A percentile compares a stretch with the other conserved stretches of the same genome.
Conservation (phyloP, 2,113 vertebrate species). For the Paratilapia polleni region DNA sequence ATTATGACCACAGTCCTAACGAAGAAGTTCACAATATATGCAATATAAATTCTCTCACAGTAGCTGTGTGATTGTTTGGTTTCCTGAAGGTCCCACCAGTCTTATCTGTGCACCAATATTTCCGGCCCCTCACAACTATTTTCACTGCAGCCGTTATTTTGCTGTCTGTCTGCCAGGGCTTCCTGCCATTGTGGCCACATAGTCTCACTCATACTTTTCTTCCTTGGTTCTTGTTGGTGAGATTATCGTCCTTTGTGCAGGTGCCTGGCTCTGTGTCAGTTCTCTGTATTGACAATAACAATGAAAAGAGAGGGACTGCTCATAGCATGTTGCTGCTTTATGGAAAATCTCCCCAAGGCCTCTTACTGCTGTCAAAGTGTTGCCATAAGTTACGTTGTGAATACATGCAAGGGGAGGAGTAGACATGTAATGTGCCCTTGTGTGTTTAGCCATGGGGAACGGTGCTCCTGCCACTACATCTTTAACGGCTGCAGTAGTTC, state of each 20-base stretch:
- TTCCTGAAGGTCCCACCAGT: constrained; percentile 44
- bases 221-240: not conserved
- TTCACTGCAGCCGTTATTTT: constrained; percentile 20
- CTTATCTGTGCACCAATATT: constrained; percentile 60
- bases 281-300: not conserved
- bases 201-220: not conserved
- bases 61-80: constrained; percentile 28
- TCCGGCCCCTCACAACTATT: constrained; percentile 30
- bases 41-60: constrained; percentile 21
- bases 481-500: not conserved
- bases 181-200: constrained; percentile 62
- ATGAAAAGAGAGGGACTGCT: not conserved
- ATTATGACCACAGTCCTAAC: not conserved
- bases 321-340: not conserved
- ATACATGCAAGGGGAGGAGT: not conserved
- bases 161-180: constrained; percentile 34
- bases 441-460: not conserved
- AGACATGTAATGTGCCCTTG: not conserved
- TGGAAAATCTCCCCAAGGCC: not conserved
- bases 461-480: not conserved
- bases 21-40: not conserved
- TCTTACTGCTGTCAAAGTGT: not conserved
- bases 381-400: not conserved
- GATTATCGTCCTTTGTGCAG: constrained; percentile 32
- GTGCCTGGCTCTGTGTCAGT: constrained; percentile 3